phyloP scores from a whole-genome alignment of 2,797 vertebrate genomes.

The Scleropages formosus region DNA sequence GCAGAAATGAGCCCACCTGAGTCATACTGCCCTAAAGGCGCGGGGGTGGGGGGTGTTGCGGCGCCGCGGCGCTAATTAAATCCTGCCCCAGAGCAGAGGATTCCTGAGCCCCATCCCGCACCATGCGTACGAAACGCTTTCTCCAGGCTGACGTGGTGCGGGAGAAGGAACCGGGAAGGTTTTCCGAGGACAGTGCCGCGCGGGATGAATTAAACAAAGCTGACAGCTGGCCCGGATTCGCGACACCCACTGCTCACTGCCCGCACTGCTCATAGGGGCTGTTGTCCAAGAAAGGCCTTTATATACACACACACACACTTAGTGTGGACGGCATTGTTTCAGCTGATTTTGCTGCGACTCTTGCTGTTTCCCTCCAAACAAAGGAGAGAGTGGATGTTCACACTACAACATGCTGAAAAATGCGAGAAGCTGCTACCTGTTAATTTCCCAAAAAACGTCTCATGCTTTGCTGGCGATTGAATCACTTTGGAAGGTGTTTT shows the following conservation, averaged over 20 bases:
- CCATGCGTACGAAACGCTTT: conserved; percentile 36
- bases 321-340: not conserved
- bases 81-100: conserved; percentile 34
- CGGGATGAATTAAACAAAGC: conserved; percentile 36
- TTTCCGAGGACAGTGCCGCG: conserved; percentile 39
- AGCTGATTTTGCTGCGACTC: not conserved
- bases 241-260: not conserved
- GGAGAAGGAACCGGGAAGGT: conserved; percentile 22
- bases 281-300: not conserved
- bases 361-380: not conserved
- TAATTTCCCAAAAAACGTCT: too few species aligned
- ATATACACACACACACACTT: not conserved
- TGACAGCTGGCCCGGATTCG: conserved; percentile 29
- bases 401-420: conserved; percentile 9
- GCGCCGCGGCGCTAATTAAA: conserved; percentile 41
- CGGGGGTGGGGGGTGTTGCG: conserved; percentile 5
- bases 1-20: conserved; percentile 19
- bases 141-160: conserved; percentile 25
- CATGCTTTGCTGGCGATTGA: too few species aligned
- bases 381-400: conserved; percentile 1
- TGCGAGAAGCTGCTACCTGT: not conserved
- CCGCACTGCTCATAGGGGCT: not conserved
- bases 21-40: conserved; percentile 22
- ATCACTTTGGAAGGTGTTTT: too few species aligned
- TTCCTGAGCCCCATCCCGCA: not conserved